Evolutionary conservation across 2,797 vertebrate genomes (phyloP), one percentile per base, ranked within the genome.

Genomic region (Chaetodon trifasciatus): DNA sequence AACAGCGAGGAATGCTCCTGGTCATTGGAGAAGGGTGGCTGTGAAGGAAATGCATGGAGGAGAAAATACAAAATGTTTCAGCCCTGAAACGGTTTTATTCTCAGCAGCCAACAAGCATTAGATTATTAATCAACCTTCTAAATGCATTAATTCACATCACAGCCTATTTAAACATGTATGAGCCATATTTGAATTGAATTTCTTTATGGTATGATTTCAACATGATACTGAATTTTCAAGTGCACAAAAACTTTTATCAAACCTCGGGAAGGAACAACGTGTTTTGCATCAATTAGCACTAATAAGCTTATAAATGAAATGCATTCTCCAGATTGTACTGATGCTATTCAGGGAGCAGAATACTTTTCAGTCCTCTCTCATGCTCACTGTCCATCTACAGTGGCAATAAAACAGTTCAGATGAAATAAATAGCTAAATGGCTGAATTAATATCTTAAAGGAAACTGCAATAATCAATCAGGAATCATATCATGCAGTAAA

Each of bases 1-100:
- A 74, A 79, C 70, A 52, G 66, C 5, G 35, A 89, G 68, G 63
- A 81, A 78, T 74, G 70, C 60, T 85, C 42, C 81, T 82, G 84
- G 91, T 88, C 83, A 89, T 32, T 49, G 50, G 12, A 56, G 63
- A 63, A 70, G 44, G 61, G 61, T 78, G 73, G 46, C 65, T 69
- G 61, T 63, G 64, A 60, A 69, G 65, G 66, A 70, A 85, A 79
- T 88, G 70, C 57, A 52, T 72, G 58, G 72, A 80, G 76, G 52
- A 83, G 65, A 79, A 79, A 71, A 75, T 40, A 55, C n/a, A 65
- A 62, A 69, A 71, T 55, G 52, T 79, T 79, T 74, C 56, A 82
- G 67, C 56, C 62, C 52, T 73, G 50, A 78, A 74, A 87, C 53
- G 19, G 17, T 76, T 82, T 71, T 71, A 42, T 52, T 70, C 42